A percentile compares a stretch with the other conserved stretches of the same genome.
Conservation (phyloP, 2,113 vertebrate genomes). For the Larimichthys polyactis region DNA sequence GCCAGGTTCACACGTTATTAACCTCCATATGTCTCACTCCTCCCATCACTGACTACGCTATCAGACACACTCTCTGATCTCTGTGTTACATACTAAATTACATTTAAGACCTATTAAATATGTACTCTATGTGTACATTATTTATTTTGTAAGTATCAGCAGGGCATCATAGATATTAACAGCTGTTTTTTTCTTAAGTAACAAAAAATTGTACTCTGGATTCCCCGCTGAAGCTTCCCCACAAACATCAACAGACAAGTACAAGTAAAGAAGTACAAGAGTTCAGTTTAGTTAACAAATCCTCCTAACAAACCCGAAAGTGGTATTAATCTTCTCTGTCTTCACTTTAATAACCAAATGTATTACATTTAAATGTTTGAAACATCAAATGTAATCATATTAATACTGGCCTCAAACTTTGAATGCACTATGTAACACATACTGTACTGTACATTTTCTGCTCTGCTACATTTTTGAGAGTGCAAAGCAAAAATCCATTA, state of each 20-base stretch:
- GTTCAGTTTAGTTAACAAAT: too few relatives aligned
- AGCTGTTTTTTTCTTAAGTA: not conserved
- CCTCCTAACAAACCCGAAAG: too few relatives aligned
- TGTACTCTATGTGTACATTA: not conserved
- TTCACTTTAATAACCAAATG: not conserved
- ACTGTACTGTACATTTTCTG: not conserved
- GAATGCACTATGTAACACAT: not conserved
- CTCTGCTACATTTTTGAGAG: not conserved
- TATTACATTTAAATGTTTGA: not conserved
- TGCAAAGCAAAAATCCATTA: not conserved
- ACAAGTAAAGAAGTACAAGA: not conserved
- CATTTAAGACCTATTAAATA: not conserved
- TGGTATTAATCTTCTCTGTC: not conserved
- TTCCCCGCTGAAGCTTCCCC: too few relatives aligned
- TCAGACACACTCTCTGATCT: conserved; percentile 16
- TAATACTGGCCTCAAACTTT: not conserved
- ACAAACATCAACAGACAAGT: not conserved
- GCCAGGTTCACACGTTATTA: conserved; percentile 43
- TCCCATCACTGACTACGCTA: conserved; percentile 18
- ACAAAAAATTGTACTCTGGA: too few relatives aligned
- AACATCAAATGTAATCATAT: not conserved
- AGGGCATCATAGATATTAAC: not conserved
- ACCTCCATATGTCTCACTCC: conserved; percentile 46
- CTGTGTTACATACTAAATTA: not conserved
- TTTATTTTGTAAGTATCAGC: not conserved